These are phyloP conservation scores for Agrotis puta DNA, from an alignment of 2,888 invertebrate species.

Conservation along the genomic window DNA sequence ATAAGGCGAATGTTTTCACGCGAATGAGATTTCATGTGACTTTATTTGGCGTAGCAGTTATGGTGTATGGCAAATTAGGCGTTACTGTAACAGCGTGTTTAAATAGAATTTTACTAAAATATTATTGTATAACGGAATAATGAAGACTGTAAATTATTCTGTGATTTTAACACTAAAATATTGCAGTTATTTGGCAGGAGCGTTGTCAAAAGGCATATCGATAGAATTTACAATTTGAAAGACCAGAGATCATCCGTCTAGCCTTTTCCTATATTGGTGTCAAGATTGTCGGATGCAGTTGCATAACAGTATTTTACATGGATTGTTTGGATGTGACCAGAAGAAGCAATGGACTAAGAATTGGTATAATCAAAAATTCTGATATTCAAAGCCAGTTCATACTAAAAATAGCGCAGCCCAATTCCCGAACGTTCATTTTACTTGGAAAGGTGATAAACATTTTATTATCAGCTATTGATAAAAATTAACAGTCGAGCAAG, in stretches of 20 bases:
- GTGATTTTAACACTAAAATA: background rate
- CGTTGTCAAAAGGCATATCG: no score
- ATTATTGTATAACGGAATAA: no score
- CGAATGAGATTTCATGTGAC: slow-evolving; percentile 31
- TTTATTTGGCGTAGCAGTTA: slow-evolving; percentile 27
- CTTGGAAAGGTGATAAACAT: slow-evolving; percentile 59
- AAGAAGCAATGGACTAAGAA: no score
- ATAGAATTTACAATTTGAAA: no score
- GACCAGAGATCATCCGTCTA: no score
- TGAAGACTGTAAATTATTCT: background rate
- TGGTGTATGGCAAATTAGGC: background rate
- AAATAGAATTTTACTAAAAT: background rate
- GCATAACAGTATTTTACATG: no score
- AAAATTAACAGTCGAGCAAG: slow-evolving; percentile 76
- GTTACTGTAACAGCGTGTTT: background rate
- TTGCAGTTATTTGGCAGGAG: no score
- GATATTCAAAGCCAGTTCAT: background rate
- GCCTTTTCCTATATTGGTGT: no score
- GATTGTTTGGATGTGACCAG: no score
- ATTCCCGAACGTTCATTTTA: slow-evolving; percentile 46
- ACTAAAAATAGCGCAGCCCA: slow-evolving; percentile 16
- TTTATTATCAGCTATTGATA: slow-evolving; percentile 74
- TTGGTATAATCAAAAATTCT: no score
- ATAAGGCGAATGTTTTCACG: slow-evolving; percentile 51
- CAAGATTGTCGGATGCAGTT: no score